Conservation (phyloP, 2,113 vertebrate genomes). For the Indri indri region DNA sequence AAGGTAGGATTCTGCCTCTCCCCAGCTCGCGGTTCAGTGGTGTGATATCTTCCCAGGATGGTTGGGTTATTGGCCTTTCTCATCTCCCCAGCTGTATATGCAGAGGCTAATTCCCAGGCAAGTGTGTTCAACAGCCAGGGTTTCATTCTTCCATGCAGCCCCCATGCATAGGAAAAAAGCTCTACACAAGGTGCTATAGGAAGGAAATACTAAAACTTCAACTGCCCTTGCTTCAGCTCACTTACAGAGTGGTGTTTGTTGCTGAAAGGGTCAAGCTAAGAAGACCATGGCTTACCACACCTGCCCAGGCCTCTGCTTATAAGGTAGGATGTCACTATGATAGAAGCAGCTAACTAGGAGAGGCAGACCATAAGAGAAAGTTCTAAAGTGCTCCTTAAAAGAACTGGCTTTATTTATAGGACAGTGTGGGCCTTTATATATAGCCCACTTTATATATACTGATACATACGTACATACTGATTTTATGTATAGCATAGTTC, state of each 20-base stretch:
- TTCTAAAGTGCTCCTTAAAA: background rate
- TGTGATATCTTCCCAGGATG: background rate
- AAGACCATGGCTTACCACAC: background rate
- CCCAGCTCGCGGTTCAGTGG: background rate
- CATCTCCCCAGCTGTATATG: background rate
- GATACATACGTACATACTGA: background rate
- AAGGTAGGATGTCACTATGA: background rate
- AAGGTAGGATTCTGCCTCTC: background rate
- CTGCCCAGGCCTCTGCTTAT: background rate
- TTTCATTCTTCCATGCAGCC: background rate
- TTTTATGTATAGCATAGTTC: background rate
- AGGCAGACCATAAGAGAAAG: background rate
- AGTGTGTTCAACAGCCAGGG: background rate
- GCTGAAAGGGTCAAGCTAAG: background rate
- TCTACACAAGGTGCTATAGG: background rate
- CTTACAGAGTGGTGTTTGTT: background rate
- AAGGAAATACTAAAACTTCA: background rate
- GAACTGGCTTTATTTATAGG: background rate
- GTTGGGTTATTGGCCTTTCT: accelerated
- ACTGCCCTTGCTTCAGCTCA: background rate
- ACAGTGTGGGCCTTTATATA: background rate
- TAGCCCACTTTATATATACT: background rate
- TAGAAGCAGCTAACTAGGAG: background rate
- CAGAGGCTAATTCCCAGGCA: background rate
- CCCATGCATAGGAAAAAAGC: background rate